Conservation (phyloP, 2,113 vertebrate species). For the Atrichornis clamosus region DNA sequence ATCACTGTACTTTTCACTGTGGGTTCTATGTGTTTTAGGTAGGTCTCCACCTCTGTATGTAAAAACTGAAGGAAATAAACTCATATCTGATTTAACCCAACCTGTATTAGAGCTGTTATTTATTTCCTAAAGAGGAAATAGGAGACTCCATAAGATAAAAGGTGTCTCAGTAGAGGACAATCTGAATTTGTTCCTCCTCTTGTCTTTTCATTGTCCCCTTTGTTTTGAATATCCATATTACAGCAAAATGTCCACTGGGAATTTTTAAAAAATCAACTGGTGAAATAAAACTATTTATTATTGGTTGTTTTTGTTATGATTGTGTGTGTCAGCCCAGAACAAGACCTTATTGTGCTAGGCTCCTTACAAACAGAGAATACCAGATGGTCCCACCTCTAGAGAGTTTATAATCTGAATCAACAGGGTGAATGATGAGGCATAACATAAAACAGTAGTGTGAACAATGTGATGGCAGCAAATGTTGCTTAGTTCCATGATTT, state of each 20-base stretch:
- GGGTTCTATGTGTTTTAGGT: background rate
- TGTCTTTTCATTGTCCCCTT: background rate
- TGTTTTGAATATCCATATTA: background rate
- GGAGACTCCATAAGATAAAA: background rate
- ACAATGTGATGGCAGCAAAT: constrained; percentile 33
- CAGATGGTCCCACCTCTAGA: constrained; percentile 33
- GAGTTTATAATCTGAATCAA: constrained; percentile 9
- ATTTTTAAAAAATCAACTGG: background rate
- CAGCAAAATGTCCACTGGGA: background rate
- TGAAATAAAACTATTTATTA: constrained; percentile 20
- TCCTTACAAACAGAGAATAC: background rate
- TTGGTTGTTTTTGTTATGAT: constrained; percentile 6
- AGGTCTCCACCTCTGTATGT: background rate
- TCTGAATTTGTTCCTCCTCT: background rate
- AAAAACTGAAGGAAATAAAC: background rate
- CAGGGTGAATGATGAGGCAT: background rate
- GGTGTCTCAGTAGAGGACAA: background rate
- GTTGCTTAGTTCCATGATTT: background rate
- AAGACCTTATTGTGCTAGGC: background rate
- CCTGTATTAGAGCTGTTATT: background rate
- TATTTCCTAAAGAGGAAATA: background rate
- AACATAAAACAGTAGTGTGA: constrained; percentile 20
- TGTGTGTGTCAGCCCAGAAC: background rate
- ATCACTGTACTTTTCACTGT: background rate
- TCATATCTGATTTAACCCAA: background rate